Conservation (phyloP, 30 jellyfish, hydroid and myxozoan species). For the Aurelia aurita complex sp. Pacific region DNA sequence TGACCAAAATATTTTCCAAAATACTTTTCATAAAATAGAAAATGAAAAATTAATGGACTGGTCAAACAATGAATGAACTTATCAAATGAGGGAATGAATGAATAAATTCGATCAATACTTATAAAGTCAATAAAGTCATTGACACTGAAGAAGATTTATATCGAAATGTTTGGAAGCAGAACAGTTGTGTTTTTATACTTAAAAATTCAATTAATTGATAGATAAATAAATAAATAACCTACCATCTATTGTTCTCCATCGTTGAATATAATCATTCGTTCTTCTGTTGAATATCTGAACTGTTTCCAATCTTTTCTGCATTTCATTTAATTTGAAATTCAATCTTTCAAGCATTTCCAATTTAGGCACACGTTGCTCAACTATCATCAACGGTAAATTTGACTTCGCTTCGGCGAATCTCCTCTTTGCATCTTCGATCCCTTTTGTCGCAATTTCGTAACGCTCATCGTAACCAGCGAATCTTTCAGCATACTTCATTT, state of each 20-base stretch:
- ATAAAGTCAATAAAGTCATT: too few relatives aligned
- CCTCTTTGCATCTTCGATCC: constrained; percentile 26
- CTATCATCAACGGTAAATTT: constrained; percentile 49
- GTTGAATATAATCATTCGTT: constrained; percentile 31
- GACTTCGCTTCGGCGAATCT: constrained; percentile 49
- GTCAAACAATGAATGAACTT: too few relatives aligned
- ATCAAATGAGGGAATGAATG: too few relatives aligned
- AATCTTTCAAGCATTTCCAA: constrained; percentile 19
- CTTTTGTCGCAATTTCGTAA: constrained; percentile 30
- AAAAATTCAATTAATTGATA: neutral
- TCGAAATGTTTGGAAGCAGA: too few relatives aligned
- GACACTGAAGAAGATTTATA: too few relatives aligned
- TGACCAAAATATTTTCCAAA: too few relatives aligned
- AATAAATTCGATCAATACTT: too few relatives aligned
- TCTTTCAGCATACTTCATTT: constrained; percentile 30
- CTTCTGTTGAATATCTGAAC: constrained; percentile 11
- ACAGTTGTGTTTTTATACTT: neutral
- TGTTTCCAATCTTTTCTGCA: constrained; percentile 43
- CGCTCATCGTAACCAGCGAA: neutral
- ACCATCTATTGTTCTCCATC: constrained; percentile 64
- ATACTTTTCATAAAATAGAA: too few relatives aligned
- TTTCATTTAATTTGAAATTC: constrained; percentile 20
- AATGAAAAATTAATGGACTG: too few relatives aligned
- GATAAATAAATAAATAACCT: neutral
- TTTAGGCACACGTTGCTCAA: constrained; percentile 59